Evolutionary conservation across 2,797 vertebrate species (phyloP).

Genomic region (Spinibarbus caldwelli): DNA sequence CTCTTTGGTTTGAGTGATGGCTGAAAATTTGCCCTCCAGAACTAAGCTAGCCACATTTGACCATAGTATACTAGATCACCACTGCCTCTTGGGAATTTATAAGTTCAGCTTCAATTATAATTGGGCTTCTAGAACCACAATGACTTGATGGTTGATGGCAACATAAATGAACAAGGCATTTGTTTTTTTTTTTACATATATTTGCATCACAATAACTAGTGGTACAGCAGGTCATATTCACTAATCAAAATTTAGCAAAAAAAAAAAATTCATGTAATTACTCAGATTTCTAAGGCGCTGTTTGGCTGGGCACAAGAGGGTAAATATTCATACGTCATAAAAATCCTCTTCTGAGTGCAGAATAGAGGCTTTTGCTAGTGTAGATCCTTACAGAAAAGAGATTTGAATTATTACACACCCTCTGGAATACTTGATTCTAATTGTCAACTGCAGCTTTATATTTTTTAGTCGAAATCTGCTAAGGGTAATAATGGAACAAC

Average conservation of each 20-base stretch:
- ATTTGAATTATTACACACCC: background rate
- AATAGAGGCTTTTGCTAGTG: background rate
- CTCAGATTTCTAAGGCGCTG: conserved; percentile 24
- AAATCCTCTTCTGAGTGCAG: background rate
- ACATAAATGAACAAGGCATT: conserved; percentile 36
- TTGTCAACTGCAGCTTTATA: background rate
- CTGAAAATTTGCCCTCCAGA: conserved; percentile 26
- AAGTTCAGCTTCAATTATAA: background rate
- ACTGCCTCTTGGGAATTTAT: background rate
- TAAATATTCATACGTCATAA: conserved; percentile 7
- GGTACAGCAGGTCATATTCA: conserved; percentile 27
- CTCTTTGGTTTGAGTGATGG: conserved; percentile 42
- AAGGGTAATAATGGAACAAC: no score
- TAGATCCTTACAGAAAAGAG: background rate
- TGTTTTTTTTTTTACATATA: conserved; percentile 1
- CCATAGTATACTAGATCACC: background rate
- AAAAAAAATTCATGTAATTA: background rate
- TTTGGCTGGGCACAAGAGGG: conserved; percentile 38
- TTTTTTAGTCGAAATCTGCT: background rate
- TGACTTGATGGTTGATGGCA: conserved; percentile 28
- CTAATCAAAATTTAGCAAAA: background rate
- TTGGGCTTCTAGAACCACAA: conserved; percentile 10
- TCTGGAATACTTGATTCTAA: background rate
- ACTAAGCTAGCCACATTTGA: background rate
- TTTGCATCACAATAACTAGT: conserved; percentile 36